Evolutionary conservation across 2,888 invertebrate genomes (phyloP), one percentile per base, ranked within the genome.

Genomic region (Zygothrica quintamaculata): DNA sequence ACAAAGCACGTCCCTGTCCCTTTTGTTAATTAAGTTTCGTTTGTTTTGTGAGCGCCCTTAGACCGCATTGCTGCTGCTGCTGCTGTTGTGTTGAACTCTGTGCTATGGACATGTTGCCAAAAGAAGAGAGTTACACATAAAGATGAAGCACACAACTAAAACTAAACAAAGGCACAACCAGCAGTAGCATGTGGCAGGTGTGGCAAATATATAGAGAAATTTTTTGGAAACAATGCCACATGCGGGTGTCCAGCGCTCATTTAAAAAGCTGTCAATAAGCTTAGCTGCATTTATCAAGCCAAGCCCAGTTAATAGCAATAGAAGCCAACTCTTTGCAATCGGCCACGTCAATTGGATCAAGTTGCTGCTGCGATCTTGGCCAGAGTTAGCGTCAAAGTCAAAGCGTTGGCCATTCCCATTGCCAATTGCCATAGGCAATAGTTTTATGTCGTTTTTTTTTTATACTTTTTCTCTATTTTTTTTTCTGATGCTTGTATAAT

Each of bases 11-110:
- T 39, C 42, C 29, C 39, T 61, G 66, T 62, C 66, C 76, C 79
- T 82, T 85, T 85, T 87, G 85, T 85, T 85, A 85, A 85, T 85
- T 85, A 85, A 85, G 88, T 87, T 88, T 88, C 84, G 86, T 87
- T 85, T 87, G 85, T 88, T 87, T 84, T 87, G 77, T 58, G 53
- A 65, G 60, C 64, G 62, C 72, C 46, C 70, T 59, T 46, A 52
- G 72, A 65, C 58, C 61, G 65, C 51, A 53, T 13, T 39, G 39
- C n/a, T 39, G 37, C 16, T 51, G 56, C 56, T 56, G 71, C n/a
- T 33, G 47, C 7, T 47, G 31, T 15, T 36, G 43, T 52, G 61
- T 61, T 71, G 64, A 70, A 64, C 75, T 70, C 71, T 71, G 75
- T 43, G 65, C 71, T 58, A n/a, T n/a, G 71, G 75, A 71, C 75